Evolutionary conservation across 64 coral and sea anemone genomes (phyloP), one percentile per base, ranked within the genome.

Genomic region (Porites australiensis): DNA sequence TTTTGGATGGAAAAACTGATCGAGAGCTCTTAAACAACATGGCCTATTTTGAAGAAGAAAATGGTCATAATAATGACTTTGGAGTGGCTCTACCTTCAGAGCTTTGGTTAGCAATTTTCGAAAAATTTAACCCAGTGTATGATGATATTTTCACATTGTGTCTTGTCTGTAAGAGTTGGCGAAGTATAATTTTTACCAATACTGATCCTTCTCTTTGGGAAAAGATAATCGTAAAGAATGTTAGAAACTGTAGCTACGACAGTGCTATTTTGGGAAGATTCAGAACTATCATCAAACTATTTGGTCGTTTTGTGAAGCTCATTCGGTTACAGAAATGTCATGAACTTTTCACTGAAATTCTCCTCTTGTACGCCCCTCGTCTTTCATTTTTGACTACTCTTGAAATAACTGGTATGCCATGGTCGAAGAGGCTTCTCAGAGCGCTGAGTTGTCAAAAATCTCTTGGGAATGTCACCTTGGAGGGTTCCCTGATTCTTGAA

Each of bases 181-280:
- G 72, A 72, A 73, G 45, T 19, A 55, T 97, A 8, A 79, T 97
- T 2, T 22, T 78, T 20, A 58, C 48, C 4, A 76, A 94, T 8
- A 88, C 95, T 37, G 92, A 94, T 76, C 92, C 95, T 55, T 77
- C 9, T 67, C 77, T 97, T 50, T 97, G 95, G 95, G 92, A 97
- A 47, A 71, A 89, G 13, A 72, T 94, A 45, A 76, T 60, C 44
- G n/a, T 97, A 13, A 74, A 27, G 43, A 97, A 87, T 94, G 22
- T 91, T 3, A 97, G 92, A 77, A 81, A 88, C 53, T 97, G 95
- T 69, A 77, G 77, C 75, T 64, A 64, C 8, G 92, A 97, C 14
- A 91, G 77, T 45, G 22, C 77, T 70, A 66, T 94, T 52, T 68
- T 94, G n/a, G 79, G 63, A n/a, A 87, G 95, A 88, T 97, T 94